Evolutionary conservation across 2,797 vertebrate species (phyloP).

Genomic region (Ptychadena robeensis): DNA sequence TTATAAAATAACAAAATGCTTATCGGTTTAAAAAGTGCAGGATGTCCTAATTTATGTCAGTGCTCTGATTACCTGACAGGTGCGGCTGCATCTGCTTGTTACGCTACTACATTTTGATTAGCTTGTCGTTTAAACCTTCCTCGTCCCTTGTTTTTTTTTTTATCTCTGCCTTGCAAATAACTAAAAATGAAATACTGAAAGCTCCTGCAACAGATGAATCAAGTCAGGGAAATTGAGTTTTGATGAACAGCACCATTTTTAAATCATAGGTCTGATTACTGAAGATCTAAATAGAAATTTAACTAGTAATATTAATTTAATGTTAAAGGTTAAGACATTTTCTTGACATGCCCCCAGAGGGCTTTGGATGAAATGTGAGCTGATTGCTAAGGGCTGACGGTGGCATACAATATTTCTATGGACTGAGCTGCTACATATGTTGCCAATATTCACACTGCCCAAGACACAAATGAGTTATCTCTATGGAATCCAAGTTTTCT

Average conservation of each 20-base stretch:
- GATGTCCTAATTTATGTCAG: constrained; percentile 57
- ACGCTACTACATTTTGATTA: constrained; percentile 42
- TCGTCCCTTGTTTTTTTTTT: constrained; percentile 18
- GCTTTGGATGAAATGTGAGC: not conserved
- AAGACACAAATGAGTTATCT: not conserved
- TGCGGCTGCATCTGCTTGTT: constrained; percentile 53
- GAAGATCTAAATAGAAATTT: constrained; percentile 13
- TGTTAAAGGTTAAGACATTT: not conserved
- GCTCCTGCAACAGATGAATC: constrained; percentile 17
- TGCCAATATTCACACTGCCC: not conserved
- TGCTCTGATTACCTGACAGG: constrained; percentile 58
- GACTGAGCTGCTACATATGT: not conserved
- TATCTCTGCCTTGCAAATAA: constrained; percentile 45
- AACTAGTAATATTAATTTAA: constrained; percentile 3
- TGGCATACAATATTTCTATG: not conserved
- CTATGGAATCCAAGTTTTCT: too few relatives aligned
- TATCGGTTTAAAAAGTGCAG: constrained; percentile 53
- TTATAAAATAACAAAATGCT: constrained; percentile 60
- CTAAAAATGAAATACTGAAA: constrained; percentile 25
- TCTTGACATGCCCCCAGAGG: not conserved
- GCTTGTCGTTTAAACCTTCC: constrained; percentile 47
- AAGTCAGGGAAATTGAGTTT: constrained; percentile 12
- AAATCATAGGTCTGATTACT: constrained; percentile 30
- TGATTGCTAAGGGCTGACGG: not conserved
- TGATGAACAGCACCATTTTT: constrained; percentile 22